phyloP scores from a whole-genome alignment of 2,113 vertebrate genomes.

The Equus przewalskii region DNA sequence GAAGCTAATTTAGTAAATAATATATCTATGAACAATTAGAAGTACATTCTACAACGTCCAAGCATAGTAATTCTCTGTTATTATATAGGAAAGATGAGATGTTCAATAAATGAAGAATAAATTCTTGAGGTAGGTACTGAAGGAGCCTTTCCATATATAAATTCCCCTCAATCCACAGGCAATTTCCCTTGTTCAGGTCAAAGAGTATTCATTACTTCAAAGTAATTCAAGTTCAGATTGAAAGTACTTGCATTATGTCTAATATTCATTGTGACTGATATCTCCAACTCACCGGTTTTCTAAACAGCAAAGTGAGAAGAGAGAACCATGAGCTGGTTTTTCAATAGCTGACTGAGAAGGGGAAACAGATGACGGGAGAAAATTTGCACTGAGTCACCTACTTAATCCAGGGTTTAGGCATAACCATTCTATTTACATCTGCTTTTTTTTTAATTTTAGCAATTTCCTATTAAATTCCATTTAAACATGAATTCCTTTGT shows the following conservation, averaged over 20 bases:
- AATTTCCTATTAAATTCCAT: background rate
- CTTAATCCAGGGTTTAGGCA: background rate
- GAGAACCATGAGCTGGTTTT: background rate
- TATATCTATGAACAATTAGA: background rate
- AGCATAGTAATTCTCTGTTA: background rate
- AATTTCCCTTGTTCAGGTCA: conserved; percentile 12
- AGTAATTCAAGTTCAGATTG: background rate
- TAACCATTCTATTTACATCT: background rate
- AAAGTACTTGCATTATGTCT: background rate
- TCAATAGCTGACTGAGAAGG: background rate
- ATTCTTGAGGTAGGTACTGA: background rate
- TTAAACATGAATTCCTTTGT: background rate
- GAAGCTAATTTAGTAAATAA: background rate
- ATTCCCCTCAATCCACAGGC: background rate
- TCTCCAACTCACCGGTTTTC: background rate
- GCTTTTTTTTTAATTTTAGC: background rate
- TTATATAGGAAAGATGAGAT: background rate
- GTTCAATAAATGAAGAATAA: background rate
- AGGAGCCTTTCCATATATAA: background rate
- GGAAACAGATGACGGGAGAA: background rate
- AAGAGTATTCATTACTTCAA: background rate
- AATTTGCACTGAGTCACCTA: background rate
- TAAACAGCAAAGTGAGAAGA: background rate
- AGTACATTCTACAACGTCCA: background rate
- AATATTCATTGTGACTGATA: background rate